Percentiles rank a stretch among this genome's conserved stretches.
Evolutionary conservation across 1,140 invertebrate genomes (phyloP).

Genomic region (Chymomyza costata): DNA sequence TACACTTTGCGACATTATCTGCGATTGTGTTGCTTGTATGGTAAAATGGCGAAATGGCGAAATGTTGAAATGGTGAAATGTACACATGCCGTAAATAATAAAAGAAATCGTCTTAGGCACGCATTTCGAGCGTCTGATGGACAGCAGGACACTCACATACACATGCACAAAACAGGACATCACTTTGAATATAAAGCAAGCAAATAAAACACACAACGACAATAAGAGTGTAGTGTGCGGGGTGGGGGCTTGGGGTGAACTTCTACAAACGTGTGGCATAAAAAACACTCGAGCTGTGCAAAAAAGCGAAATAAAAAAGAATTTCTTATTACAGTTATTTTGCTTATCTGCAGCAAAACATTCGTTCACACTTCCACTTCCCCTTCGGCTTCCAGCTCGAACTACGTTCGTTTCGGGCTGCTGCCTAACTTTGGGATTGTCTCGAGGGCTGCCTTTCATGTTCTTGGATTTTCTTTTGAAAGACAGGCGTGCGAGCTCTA

Average conservation of each 20-base stretch:
- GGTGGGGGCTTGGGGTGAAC: too few relatives aligned
- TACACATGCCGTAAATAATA: conserved; percentile 59
- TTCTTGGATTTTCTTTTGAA: too few relatives aligned
- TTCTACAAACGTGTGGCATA: conserved; percentile 64
- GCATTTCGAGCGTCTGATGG: conserved; percentile 59
- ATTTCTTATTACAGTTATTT: conserved; percentile 71
- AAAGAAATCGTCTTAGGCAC: conserved; percentile 71
- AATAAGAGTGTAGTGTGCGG: too few relatives aligned
- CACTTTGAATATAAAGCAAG: conserved; percentile 72
- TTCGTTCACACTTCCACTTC: conserved; percentile 62
- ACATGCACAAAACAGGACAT: conserved; percentile 50
- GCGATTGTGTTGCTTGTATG: too few relatives aligned
- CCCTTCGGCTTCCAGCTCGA: conserved; percentile 9
- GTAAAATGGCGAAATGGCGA: too few relatives aligned
- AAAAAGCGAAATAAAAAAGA: conserved; percentile 59
- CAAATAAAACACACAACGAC: conserved; percentile 56
- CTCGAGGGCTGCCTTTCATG: too few relatives aligned
- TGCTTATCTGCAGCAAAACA: conserved; percentile 71
- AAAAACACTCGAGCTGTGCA: conserved; percentile 54
- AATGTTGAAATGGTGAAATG: too few relatives aligned
- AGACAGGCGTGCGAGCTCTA: neutral
- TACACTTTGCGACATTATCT: neutral
- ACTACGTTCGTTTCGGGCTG: too few relatives aligned
- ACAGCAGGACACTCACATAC: conserved; percentile 31
- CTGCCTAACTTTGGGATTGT: conserved; percentile 1